Evolutionary conservation across 2,888 invertebrate species (phyloP).

Genomic region (Micropterix aruncella): DNA sequence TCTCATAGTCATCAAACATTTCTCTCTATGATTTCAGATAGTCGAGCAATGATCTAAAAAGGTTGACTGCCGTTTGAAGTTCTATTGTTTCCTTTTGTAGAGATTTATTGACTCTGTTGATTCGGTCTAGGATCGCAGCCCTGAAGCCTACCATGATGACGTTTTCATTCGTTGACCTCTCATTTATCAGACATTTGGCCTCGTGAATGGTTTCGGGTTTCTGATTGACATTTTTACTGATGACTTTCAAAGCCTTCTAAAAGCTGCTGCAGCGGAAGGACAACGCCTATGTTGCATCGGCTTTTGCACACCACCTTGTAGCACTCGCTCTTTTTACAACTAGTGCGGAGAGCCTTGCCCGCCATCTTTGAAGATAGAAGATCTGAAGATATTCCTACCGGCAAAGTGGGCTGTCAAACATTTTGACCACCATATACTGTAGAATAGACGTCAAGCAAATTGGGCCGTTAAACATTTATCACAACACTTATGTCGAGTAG

Average conservation of each 20-base stretch:
- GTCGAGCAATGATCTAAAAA: neutral
- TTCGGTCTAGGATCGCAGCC: neutral
- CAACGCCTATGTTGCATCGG: neutral
- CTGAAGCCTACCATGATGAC: neutral
- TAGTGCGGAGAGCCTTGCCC: no score
- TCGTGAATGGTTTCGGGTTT: no score
- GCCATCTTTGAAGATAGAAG: no score
- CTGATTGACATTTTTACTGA: no score
- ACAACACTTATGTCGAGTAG: no score
- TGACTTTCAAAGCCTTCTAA: neutral
- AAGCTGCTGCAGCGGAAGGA: neutral
- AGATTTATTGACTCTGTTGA: neutral
- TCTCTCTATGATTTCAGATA: neutral
- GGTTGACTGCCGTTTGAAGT: neutral
- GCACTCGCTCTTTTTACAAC: no score
- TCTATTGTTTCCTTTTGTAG: neutral
- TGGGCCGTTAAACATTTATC: no score
- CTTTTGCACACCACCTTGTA: neutral
- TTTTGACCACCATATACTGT: no score
- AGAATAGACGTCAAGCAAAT: no score
- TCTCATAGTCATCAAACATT: neutral
- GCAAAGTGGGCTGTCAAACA: no score
- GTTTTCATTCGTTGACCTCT: neutral
- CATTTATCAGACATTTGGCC: neutral
- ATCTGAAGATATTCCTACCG: no score